Evolutionary conservation across 92 coral and sea anemone genomes (phyloP).

Genomic region (Zoanthus solanderi): DNA sequence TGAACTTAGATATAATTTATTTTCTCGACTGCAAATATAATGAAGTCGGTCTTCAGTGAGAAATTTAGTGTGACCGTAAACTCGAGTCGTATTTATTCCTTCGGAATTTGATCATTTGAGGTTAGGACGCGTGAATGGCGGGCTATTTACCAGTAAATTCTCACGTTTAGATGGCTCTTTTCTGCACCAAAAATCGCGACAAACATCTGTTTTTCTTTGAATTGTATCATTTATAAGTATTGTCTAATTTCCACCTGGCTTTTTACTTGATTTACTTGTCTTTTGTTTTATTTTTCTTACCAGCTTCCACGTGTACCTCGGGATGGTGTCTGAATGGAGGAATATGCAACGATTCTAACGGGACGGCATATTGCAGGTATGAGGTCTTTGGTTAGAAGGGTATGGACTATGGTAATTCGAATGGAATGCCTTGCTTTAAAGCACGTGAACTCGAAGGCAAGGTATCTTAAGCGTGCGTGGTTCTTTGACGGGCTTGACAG

Average conservation of each 20-base stretch:
- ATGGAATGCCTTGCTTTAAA: conserved; percentile 18
- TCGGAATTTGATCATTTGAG: conserved; percentile 41
- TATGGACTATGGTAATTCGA: conserved; percentile 5
- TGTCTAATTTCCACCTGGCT: conserved; percentile 69
- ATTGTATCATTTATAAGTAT: conserved; percentile 45
- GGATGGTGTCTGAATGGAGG: conserved; percentile 90
- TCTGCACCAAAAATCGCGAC: conserved; percentile 10
- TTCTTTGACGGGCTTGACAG: conserved; percentile 55
- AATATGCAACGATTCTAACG: conserved; percentile 60
- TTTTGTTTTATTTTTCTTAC: conserved; percentile 47
- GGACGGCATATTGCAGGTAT: conserved; percentile 85
- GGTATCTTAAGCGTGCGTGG: conserved; percentile 10
- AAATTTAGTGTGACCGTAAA: not conserved
- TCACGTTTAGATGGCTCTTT: conserved; percentile 29
- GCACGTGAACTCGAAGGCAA: conserved; percentile 62
- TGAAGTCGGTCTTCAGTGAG: conserved; percentile 30
- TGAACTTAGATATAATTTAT: not conserved
- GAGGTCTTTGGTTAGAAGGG: conserved; percentile 27
- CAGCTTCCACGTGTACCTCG: conserved; percentile 86
- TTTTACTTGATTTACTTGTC: conserved; percentile 63
- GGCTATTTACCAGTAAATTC: conserved; percentile 8
- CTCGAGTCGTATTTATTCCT: conserved; percentile 15
- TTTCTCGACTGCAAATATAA: conserved; percentile 9
- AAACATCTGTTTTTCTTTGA: conserved; percentile 39
- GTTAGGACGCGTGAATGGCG: not conserved